Conservation (phyloP, 2,113 vertebrate species). For the Alosa alosa region DNA sequence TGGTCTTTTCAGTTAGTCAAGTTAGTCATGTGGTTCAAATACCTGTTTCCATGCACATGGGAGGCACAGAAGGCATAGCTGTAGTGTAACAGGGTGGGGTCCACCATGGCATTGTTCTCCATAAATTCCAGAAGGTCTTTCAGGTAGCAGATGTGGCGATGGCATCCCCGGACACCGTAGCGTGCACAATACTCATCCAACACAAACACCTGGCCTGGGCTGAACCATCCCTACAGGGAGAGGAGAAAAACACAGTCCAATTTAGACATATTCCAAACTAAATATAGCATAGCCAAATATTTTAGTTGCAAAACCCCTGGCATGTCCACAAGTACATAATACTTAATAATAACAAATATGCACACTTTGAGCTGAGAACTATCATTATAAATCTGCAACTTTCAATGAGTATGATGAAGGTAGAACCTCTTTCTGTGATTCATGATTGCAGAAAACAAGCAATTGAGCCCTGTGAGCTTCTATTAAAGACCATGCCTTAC, state of each 20-base stretch:
- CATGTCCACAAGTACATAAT: not conserved
- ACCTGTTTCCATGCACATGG: slow-evolving; percentile 98
- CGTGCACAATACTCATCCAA: slow-evolving; percentile 96
- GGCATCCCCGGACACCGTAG: slow-evolving; percentile 91
- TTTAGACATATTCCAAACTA: not conserved
- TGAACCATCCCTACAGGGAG: slow-evolving; percentile 91
- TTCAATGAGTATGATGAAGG: not conserved
- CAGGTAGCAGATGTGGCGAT: slow-evolving; percentile 93
- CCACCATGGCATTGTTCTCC: slow-evolving; percentile 84
- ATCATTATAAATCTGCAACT: not conserved
- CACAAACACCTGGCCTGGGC: slow-evolving; percentile 95
- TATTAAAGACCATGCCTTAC: too few relatives aligned
- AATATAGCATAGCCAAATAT: not conserved
- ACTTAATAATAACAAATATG: not conserved
- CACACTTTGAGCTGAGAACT: not conserved
- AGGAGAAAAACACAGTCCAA: slow-evolving; percentile 10
- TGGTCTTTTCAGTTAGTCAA: too few relatives aligned
- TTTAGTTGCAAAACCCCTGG: not conserved
- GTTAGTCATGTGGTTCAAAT: slow-evolving; percentile 39
- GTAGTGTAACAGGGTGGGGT: slow-evolving; percentile 97
- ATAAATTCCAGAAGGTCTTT: slow-evolving; percentile 89
- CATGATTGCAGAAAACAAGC: too few relatives aligned
- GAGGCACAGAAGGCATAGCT: slow-evolving; percentile 99
- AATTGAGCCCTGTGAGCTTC: too few relatives aligned
- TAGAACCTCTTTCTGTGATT: not conserved